These are phyloP conservation scores for Heteronetta atricapilla DNA, from an alignment of 2,113 vertebrate genomes.

Conservation along the genomic window DNA sequence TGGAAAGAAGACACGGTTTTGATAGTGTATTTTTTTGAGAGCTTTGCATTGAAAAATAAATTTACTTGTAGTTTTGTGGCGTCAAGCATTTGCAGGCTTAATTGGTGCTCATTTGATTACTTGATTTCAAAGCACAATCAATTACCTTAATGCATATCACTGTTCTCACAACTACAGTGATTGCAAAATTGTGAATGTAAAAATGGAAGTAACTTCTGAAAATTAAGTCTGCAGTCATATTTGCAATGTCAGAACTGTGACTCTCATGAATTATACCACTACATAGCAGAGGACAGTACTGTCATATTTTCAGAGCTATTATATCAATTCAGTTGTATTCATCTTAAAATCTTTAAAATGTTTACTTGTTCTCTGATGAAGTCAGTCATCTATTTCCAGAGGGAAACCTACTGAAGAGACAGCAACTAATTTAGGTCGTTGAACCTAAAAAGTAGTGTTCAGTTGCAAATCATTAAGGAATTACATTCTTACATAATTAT, in stretches of 20 bases:
- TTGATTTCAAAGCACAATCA: conserved; percentile 67
- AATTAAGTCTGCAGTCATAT: conserved; percentile 35
- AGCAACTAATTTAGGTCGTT: background rate
- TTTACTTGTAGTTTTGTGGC: background rate
- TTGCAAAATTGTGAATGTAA: conserved; percentile 63
- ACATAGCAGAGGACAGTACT: background rate
- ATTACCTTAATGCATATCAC: conserved; percentile 63
- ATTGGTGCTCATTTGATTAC: conserved; percentile 67
- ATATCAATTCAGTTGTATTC: background rate
- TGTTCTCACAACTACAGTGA: conserved; percentile 40
- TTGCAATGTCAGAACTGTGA: conserved; percentile 49
- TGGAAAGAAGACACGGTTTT: background rate
- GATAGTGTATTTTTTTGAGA: background rate
- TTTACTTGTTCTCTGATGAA: background rate
- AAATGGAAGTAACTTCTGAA: conserved; percentile 64
- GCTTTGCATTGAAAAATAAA: conserved; percentile 16
- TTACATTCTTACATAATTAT: too few species aligned
- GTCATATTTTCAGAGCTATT: background rate
- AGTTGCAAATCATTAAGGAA: background rate
- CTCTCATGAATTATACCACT: conserved; percentile 1
- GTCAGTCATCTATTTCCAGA: background rate
- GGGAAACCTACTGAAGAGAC: background rate
- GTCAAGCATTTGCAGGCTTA: conserved; percentile 50
- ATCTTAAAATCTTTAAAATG: background rate
- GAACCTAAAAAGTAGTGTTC: background rate